Evolutionary conservation across 2,797 vertebrate genomes (phyloP).

Genomic region (Onychomys leucogaster): DNA sequence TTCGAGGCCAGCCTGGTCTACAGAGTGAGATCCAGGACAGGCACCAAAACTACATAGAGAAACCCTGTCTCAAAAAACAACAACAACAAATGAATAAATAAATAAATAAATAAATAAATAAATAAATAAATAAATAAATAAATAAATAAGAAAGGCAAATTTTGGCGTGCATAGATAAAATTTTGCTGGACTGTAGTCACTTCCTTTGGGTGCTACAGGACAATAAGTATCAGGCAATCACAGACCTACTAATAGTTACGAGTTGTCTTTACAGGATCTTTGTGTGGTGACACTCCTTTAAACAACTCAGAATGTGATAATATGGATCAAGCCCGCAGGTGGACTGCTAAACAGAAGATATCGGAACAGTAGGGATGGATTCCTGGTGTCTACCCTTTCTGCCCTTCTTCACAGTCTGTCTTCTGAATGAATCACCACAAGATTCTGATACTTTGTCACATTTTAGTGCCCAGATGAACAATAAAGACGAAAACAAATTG

Average conservation of each 20-base stretch:
- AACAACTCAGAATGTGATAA: background rate
- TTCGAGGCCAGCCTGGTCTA: too few species aligned
- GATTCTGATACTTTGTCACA: background rate
- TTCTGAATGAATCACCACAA: background rate
- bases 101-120: too few species aligned
- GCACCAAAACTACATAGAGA: too few species aligned
- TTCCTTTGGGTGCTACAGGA: background rate
- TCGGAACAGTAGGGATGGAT: background rate
- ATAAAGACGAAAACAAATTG: background rate
- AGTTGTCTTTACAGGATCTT: background rate
- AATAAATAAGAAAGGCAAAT: slow-evolving; percentile 2
- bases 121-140: too few species aligned
- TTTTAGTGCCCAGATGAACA: background rate
- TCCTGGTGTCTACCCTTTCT: background rate
- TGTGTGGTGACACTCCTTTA: background rate
- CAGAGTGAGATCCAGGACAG: too few species aligned
- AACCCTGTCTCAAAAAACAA: too few species aligned
- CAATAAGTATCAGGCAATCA: background rate
- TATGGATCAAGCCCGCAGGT: background rate
- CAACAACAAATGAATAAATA: too few species aligned
- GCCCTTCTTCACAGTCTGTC: background rate
- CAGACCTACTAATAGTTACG: background rate
- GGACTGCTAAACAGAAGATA: background rate
- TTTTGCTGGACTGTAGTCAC: background rate
- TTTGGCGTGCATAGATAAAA: background rate